These are phyloP conservation scores for Willowsia nigromaculata DNA, from an alignment of 2,888 invertebrate genomes.

Conservation along the genomic window DNA sequence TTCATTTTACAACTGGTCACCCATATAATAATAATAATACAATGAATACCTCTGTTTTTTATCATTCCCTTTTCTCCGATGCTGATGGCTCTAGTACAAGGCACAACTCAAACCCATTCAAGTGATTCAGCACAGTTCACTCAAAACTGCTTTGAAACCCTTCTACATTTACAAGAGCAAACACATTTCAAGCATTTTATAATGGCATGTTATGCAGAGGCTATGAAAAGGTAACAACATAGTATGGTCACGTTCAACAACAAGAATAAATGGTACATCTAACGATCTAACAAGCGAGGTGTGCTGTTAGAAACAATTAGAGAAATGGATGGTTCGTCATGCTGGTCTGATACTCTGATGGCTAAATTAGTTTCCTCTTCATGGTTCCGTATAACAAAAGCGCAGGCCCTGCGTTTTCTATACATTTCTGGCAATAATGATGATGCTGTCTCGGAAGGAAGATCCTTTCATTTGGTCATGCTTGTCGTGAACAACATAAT, in stretches of 20 bases:
- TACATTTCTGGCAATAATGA: neutral
- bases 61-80: conserved; percentile 3
- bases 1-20: conserved; percentile 36
- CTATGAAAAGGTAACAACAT: conserved; percentile 21
- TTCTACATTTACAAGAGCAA: neutral
- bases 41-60: conserved; percentile 37
- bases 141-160: conserved; percentile 31
- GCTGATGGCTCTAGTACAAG: conserved; percentile 32
- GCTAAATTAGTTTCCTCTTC: conserved; percentile 42
- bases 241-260: conserved; percentile 14
- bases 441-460: conserved; percentile 15
- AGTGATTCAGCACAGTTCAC: conserved; percentile 22
- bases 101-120: conserved; percentile 47
- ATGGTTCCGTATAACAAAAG: conserved; percentile 23
- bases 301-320: conserved; percentile 37
- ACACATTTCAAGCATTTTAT: neutral
- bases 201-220: neutral
- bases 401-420: neutral
- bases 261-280: neutral
- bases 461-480: neutral
- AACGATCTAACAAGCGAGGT: neutral
- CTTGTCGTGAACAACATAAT: conserved; percentile 30
- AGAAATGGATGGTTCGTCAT: conserved; percentile 47
- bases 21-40: conserved; percentile 25
- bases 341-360: conserved; percentile 43